Conservation (phyloP, 2,888 invertebrate species). For the Epinotia demarniana region DNA sequence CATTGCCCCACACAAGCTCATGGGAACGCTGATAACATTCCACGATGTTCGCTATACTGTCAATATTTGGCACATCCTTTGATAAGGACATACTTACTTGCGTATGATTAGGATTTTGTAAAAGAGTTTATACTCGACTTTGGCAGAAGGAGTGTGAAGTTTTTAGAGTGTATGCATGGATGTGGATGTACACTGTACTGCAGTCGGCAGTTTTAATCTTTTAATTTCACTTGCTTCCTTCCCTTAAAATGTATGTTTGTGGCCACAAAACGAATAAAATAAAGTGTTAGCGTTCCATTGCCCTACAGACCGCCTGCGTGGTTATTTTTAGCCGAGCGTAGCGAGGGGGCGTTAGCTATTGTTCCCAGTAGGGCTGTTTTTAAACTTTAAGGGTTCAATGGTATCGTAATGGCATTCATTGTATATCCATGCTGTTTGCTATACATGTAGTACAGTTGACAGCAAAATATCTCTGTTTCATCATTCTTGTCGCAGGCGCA, state of each 20-base stretch:
- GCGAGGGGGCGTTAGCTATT: conserved; percentile 48
- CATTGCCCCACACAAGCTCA: conserved; percentile 19
- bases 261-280: neutral
- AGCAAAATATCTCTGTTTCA: too few species aligned
- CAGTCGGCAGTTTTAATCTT: neutral
- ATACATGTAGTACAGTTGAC: neutral
- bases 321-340: conserved; percentile 64
- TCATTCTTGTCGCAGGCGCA: too few species aligned
- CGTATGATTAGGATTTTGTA: too few species aligned
- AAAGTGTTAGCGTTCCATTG: conserved; percentile 47
- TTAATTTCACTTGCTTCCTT: neutral
- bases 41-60: conserved; percentile 5
- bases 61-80: conserved; percentile 23
- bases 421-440: conserved; percentile 4
- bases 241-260: neutral
- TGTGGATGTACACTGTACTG: too few species aligned
- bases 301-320: conserved; percentile 57
- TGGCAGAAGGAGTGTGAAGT: too few species aligned
- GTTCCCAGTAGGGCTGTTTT: conserved; percentile 35
- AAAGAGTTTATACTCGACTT: too few species aligned
- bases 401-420: conserved; percentile 3
- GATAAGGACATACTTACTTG: conserved; percentile 5
- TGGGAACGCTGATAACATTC: conserved; percentile 40
- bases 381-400: conserved; percentile 17
- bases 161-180: too few species aligned